Evolutionary conservation across 1,140 invertebrate species (phyloP).

Genomic region (Drosophila ficusphila): DNA sequence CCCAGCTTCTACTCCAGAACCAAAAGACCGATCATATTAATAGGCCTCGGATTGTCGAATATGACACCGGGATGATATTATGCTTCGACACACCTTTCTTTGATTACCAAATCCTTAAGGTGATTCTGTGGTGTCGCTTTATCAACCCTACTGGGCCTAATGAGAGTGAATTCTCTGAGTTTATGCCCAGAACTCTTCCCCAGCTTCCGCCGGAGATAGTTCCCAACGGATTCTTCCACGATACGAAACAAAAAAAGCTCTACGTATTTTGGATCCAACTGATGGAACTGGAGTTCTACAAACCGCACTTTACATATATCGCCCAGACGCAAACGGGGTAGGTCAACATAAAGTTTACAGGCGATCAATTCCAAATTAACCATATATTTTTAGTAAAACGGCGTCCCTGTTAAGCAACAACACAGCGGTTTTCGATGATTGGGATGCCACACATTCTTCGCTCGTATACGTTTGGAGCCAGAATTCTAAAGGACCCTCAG

Average conservation of each 20-base stretch:
- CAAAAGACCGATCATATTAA: too few species aligned
- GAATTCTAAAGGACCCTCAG: neutral
- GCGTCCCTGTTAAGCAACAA: neutral
- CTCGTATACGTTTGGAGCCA: neutral
- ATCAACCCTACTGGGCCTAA: neutral
- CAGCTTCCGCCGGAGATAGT: neutral
- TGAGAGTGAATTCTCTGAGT: too few species aligned
- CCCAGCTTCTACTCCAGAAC: too few species aligned
- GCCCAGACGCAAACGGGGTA: neutral
- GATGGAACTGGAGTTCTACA: conserved; percentile 2
- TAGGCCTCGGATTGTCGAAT: too few species aligned
- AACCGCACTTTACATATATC: conserved; percentile 3
- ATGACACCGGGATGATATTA: too few species aligned
- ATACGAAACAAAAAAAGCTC: neutral
- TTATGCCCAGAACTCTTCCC: neutral
- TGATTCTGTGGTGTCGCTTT: too few species aligned
- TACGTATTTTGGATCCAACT: conserved; percentile 2
- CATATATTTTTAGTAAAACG: neutral
- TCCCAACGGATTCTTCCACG: conserved; percentile 2
- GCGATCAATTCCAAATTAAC: too few species aligned
- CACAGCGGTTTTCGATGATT: neutral
- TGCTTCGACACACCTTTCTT: too few species aligned
- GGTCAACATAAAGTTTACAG: neutral
- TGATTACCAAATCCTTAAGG: too few species aligned
- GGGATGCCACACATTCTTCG: neutral